A percentile compares a stretch with the other conserved stretches of the same genome.
These are phyloP conservation scores for Lutra lutra DNA, from an alignment of 2,797 vertebrate species.

Conservation along the genomic window DNA sequence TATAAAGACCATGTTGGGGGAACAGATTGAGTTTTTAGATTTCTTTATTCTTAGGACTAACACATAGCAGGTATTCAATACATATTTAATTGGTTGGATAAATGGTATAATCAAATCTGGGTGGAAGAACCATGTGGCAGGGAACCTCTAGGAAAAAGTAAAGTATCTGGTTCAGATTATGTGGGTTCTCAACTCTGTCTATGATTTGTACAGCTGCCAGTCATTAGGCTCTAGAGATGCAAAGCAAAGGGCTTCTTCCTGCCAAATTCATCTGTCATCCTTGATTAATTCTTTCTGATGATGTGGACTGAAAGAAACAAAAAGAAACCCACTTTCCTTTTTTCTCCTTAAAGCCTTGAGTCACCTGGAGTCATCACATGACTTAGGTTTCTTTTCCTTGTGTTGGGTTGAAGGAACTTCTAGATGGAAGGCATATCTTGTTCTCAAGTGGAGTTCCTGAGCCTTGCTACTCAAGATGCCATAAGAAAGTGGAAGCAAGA, in stretches of 20 bases:
- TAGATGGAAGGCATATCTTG: neutral
- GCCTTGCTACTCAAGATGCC: neutral
- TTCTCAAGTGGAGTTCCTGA: neutral
- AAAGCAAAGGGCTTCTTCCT: neutral
- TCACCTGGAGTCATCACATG: neutral
- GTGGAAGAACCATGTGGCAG: neutral
- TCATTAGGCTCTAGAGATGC: neutral
- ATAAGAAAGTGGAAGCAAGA: neutral
- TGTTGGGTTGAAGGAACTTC: neutral
- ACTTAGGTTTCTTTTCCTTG: neutral
- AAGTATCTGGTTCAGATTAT: neutral
- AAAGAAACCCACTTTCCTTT: neutral
- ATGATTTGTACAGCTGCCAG: neutral
- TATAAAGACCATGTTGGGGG: neutral
- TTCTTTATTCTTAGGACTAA: neutral
- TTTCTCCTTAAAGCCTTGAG: neutral
- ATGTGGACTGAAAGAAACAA: neutral
- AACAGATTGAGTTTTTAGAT: neutral
- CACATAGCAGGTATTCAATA: neutral
- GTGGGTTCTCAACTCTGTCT: neutral
- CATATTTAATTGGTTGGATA: neutral
- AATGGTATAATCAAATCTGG: neutral
- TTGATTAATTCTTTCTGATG: neutral
- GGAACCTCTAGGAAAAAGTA: neutral
- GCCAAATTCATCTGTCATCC: neutral